These are phyloP conservation scores for Hoplostethus mediterraneus DNA, from an alignment of 2,797 vertebrate species.

Conservation along the genomic window DNA sequence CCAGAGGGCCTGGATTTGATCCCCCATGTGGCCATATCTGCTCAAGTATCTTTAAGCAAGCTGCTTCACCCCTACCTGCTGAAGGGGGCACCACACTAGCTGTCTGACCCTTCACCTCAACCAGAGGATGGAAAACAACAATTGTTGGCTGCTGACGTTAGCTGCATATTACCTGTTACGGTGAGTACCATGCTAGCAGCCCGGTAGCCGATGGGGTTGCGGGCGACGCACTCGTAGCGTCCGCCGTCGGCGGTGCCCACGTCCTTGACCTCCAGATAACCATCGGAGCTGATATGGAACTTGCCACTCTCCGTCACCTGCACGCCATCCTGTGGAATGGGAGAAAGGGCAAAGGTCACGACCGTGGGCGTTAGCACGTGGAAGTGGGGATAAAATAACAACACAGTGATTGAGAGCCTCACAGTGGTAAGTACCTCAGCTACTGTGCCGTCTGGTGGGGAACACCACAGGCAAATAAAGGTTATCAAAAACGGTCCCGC, in stretches of 20 bases:
- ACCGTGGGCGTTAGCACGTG: conserved; percentile 3
- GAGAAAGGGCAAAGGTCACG: conserved; percentile 15
- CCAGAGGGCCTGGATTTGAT: not conserved
- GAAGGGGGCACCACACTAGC: not conserved
- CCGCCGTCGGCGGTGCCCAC: conserved; percentile 93
- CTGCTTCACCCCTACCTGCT: not conserved
- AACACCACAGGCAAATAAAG: not conserved
- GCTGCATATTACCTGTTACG: conserved; percentile 89
- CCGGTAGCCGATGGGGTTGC: conserved; percentile 94
- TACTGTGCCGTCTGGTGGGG: not conserved
- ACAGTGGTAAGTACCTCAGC: not conserved
- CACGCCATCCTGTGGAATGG: conserved; percentile 89
- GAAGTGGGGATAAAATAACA: conserved; percentile 4
- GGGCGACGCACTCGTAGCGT: conserved; percentile 95
- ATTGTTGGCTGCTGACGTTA: too few relatives aligned
- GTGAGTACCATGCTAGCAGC: conserved; percentile 94
- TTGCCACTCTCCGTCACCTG: conserved; percentile 99
- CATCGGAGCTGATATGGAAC: conserved; percentile 93
- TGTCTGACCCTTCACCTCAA: not conserved
- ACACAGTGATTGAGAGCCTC: conserved; percentile 8
- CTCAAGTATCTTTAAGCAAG: not conserved
- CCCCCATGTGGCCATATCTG: not conserved
- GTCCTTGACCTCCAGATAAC: conserved; percentile 94
- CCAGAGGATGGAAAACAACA: not conserved
- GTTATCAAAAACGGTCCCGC: not conserved